Conservation (phyloP, 2,888 invertebrate genomes). For the Eupithecia abbreviata region DNA sequence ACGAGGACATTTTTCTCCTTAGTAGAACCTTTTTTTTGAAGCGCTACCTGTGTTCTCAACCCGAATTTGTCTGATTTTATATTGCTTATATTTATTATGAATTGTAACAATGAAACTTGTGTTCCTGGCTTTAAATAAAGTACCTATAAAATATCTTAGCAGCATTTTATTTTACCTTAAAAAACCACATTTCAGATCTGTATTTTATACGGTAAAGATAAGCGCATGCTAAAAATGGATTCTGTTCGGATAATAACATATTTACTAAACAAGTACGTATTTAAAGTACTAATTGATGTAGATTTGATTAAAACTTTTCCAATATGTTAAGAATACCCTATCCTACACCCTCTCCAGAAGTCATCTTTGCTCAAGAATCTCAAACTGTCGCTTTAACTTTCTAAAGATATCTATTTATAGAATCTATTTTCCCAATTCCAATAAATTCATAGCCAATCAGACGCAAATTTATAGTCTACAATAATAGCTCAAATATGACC, state of each 20-base stretch:
- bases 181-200: not conserved
- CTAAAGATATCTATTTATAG: too few species aligned
- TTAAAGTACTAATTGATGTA: not conserved
- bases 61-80: constrained; percentile 46
- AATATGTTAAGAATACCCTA: constrained; percentile 2
- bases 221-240: not conserved
- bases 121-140: constrained; percentile 80
- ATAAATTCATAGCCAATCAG: constrained; percentile 1
- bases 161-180: not conserved
- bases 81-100: constrained; percentile 51
- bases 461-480: not conserved
- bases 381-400: constrained; percentile 21
- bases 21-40: not conserved
- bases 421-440: constrained; percentile 17
- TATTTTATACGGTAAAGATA: not conserved
- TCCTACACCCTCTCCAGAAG: not conserved
- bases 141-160: constrained; percentile 51
- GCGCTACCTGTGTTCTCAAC: constrained; percentile 21
- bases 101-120: constrained; percentile 69
- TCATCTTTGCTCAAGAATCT: constrained; percentile 4
- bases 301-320: constrained; percentile 10
- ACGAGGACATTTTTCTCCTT: not conserved
- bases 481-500: not conserved
- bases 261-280: not conserved
- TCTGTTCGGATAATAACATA: not conserved